phyloP scores from a whole-genome alignment of 1,140 invertebrate genomes.

The Bursaphelenchus mucronatus region DNA sequence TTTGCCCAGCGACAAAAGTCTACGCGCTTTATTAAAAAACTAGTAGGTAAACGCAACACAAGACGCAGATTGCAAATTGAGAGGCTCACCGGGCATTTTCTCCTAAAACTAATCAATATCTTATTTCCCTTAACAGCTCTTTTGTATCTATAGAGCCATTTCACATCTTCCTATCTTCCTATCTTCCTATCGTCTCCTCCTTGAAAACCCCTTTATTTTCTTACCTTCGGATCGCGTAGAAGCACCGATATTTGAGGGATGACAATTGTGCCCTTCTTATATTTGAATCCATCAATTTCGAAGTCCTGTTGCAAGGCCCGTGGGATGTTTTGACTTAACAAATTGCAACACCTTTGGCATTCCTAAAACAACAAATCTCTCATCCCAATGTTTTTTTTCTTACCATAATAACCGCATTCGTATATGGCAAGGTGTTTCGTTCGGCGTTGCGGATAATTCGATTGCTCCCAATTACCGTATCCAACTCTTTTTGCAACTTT shows the following conservation, averaged over 20 bases:
- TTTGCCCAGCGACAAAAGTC: too few relatives aligned
- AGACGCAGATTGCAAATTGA: too few relatives aligned
- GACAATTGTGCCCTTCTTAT: neutral
- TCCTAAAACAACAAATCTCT: neutral
- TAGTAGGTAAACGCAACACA: too few relatives aligned
- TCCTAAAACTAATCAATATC: too few relatives aligned
- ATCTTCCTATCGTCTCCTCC: too few relatives aligned
- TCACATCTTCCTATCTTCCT: too few relatives aligned
- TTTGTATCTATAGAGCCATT: too few relatives aligned
- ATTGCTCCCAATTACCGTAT: conserved; percentile 9
- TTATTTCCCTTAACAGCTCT: too few relatives aligned
- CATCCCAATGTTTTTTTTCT: neutral
- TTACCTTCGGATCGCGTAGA: neutral
- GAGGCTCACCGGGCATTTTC: too few relatives aligned
- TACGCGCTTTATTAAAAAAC: too few relatives aligned
- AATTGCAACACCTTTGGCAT: conserved; percentile 2
- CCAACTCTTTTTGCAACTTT: conserved; percentile 24
- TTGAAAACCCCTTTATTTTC: too few relatives aligned
- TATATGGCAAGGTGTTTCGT: conserved; percentile 10
- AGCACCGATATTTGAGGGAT: conserved; percentile 1
- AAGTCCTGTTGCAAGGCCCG: neutral
- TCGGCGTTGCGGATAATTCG: conserved; percentile 14
- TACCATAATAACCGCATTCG: conserved; percentile 30
- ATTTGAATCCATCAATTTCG: neutral
- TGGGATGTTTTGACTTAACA: neutral